Conservation (phyloP, 2,888 invertebrate species). For the Drosophila kanekoi region DNA sequence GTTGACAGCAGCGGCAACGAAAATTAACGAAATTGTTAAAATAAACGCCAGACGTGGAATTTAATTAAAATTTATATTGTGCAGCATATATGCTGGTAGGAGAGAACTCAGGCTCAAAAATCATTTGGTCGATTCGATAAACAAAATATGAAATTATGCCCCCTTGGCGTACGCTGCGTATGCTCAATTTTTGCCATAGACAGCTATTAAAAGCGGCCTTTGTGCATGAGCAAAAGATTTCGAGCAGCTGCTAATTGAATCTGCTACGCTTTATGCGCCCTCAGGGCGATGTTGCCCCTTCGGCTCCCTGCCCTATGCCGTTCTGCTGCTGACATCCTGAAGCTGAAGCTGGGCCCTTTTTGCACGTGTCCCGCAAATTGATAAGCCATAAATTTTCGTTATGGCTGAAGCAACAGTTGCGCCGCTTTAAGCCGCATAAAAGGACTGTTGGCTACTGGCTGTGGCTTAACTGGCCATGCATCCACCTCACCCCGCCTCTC, state of each 20-base stretch:
- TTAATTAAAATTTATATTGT: conserved; percentile 62
- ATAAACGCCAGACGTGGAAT: conserved; percentile 27
- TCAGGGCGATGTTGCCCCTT: conserved; percentile 1
- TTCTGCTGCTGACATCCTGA: conserved; percentile 22
- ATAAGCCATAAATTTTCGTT: conserved; percentile 71
- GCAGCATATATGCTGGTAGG: not conserved
- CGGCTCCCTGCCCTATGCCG: not conserved
- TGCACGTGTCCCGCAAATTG: conserved; percentile 64
- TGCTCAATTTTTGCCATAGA: conserved; percentile 53
- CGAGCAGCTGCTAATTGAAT: conserved; percentile 67
- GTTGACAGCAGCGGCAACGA: conserved; percentile 12
- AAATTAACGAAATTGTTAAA: conserved; percentile 36
- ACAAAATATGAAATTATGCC: conserved; percentile 29
- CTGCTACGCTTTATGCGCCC: conserved; percentile 35
- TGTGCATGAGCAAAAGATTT: conserved; percentile 16
- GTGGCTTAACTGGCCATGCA: conserved; percentile 32
- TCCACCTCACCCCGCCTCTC: not conserved
- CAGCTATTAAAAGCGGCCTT: conserved; percentile 28
- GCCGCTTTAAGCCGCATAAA: conserved; percentile 53
- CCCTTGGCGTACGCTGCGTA: conserved; percentile 51
- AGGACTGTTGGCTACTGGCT: conserved; percentile 42
- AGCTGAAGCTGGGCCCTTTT: conserved; percentile 27
- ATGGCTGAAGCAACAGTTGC: conserved; percentile 66
- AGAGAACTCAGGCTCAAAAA: conserved; percentile 22
- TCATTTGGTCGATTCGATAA: conserved; percentile 39